These are phyloP conservation scores for Drosophila silvestris DNA, from an alignment of 2,888 invertebrate genomes.

Conservation along the genomic window DNA sequence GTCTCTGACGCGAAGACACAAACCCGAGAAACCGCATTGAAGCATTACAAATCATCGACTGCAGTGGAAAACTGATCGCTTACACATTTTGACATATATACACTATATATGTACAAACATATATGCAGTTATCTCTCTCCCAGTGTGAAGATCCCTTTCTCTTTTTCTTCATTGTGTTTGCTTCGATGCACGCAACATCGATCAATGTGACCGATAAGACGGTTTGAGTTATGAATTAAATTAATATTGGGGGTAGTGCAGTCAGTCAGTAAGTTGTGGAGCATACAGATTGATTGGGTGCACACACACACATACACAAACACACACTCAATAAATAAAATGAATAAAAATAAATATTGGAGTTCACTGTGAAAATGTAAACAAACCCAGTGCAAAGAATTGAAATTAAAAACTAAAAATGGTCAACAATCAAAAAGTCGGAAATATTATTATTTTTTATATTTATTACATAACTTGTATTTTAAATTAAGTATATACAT, in stretches of 20 bases:
- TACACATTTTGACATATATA: slow-evolving; percentile 38
- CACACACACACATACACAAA: background rate
- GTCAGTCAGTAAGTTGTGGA: slow-evolving; percentile 21
- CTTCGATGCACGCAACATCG: slow-evolving; percentile 70
- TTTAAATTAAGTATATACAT: background rate
- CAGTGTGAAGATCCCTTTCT: slow-evolving; percentile 68
- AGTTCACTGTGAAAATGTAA: background rate
- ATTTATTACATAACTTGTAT: background rate
- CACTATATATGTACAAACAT: slow-evolving; percentile 12
- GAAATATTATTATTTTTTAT: background rate
- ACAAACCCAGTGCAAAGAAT: background rate
- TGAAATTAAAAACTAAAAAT: background rate
- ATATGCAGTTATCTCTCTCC: slow-evolving; percentile 21
- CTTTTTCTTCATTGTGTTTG: slow-evolving; percentile 53
- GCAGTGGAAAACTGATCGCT: slow-evolving; percentile 56
- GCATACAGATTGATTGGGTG: slow-evolving; percentile 44
- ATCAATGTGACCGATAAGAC: slow-evolving; percentile 72
- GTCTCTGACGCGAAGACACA: slow-evolving; percentile 36
- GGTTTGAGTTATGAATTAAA: slow-evolving; percentile 78
- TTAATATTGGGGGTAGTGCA: slow-evolving; percentile 41
- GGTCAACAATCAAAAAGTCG: background rate
- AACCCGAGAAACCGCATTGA: slow-evolving; percentile 57
- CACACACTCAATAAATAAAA: background rate
- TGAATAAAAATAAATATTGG: background rate
- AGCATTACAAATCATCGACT: slow-evolving; percentile 74